A percentile compares a stretch with the other conserved stretches of the same genome.
Evolutionary conservation across 1,140 invertebrate species (phyloP).

Genomic region (Melipona quadrifasciata): DNA sequence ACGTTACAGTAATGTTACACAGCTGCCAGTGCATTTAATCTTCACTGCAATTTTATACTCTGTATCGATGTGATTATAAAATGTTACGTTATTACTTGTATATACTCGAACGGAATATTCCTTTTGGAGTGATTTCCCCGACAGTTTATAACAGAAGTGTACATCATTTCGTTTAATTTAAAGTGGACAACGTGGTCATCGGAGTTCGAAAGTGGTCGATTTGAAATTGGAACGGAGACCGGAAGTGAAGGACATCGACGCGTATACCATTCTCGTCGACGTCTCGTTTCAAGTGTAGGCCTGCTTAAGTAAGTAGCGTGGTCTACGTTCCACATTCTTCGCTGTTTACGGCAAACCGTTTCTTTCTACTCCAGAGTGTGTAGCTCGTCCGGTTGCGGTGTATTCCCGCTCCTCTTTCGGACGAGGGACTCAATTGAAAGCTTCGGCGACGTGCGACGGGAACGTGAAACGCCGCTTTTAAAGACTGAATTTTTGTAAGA

Average conservation of each 20-base stretch:
- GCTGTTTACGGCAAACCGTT: conserved; percentile 2
- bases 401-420: background rate
- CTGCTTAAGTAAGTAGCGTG: background rate
- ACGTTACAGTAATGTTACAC: background rate
- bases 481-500: background rate
- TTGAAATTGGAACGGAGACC: conserved; percentile 3
- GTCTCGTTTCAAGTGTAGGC: background rate
- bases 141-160: background rate
- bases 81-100: background rate
- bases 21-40: background rate
- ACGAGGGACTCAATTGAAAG: background rate
- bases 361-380: background rate
- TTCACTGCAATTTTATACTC: background rate
- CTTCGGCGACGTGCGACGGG: background rate
- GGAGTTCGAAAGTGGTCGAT: conserved; percentile 6
- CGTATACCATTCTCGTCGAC: background rate
- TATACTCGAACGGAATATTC: background rate
- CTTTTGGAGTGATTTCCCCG: no score
- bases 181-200: background rate
- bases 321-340: background rate
- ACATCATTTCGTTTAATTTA: background rate
- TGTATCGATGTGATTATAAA: background rate
- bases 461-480: conserved; percentile 1
- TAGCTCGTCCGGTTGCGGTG: background rate
- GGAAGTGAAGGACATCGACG: conserved; percentile 15